Percentiles rank a stretch among this genome's conserved stretches.
Evolutionary conservation across 2,888 invertebrate genomes (phyloP).

Genomic region (Agrypnus murinus): DNA sequence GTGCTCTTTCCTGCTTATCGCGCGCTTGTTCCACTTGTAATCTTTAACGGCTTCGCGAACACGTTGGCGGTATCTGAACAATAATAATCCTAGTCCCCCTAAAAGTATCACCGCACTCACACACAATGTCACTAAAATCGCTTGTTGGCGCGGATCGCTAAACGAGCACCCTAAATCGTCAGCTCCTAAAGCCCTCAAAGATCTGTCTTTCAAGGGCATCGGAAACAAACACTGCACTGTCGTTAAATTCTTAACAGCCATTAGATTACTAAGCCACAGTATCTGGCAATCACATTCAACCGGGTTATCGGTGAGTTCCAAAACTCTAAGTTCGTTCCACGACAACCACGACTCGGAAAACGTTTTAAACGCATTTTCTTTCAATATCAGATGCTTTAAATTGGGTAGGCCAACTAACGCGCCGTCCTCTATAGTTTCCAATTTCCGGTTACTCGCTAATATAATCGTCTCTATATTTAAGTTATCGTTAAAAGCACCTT

Average conservation of each 20-base stretch:
- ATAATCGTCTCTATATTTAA: constrained; percentile 86
- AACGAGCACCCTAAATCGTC: constrained; percentile 89
- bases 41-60: constrained; percentile 89
- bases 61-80: constrained; percentile 87
- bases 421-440: constrained; percentile 83
- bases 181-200: constrained; percentile 80
- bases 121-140: constrained; percentile 84
- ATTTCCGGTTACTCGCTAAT: constrained; percentile 84
- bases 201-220: constrained; percentile 80
- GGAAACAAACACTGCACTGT: constrained; percentile 84
- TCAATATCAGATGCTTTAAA: constrained; percentile 82
- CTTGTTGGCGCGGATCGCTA: constrained; percentile 85
- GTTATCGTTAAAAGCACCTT: constrained; percentile 86
- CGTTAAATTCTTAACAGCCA: constrained; percentile 80
- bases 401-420: constrained; percentile 86
- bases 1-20: constrained; percentile 85
- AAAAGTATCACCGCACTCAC: constrained; percentile 83
- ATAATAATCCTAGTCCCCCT: constrained; percentile 81
- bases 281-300: constrained; percentile 87
- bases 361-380: constrained; percentile 85
- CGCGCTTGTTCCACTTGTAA: constrained; percentile 85
- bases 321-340: constrained; percentile 83
- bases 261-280: constrained; percentile 85
- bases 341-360: constrained; percentile 87
- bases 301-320: constrained; percentile 89